These are phyloP conservation scores for Spinibarbus caldwelli DNA, from an alignment of 2,797 vertebrate species.

Conservation along the genomic window DNA sequence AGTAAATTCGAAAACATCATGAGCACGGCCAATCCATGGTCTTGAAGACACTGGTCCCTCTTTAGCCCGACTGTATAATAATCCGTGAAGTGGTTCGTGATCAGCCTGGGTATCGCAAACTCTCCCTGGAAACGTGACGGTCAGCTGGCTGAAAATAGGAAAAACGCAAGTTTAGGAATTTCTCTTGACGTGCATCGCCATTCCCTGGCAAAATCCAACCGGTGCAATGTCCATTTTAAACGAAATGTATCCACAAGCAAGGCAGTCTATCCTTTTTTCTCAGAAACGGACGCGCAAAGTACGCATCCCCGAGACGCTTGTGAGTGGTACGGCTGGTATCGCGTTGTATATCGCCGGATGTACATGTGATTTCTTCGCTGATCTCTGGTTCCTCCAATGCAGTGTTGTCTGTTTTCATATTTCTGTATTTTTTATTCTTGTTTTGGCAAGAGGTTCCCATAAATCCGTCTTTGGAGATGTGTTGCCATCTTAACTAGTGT, in stretches of 20 bases:
- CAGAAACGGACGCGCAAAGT: slow-evolving; percentile 58
- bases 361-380: slow-evolving; percentile 33
- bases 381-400: slow-evolving; percentile 26
- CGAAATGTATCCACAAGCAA: slow-evolving; percentile 66
- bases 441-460: slow-evolving; percentile 10
- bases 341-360: slow-evolving; percentile 63
- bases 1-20: slow-evolving; percentile 80
- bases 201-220: slow-evolving; percentile 26
- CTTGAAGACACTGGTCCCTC: slow-evolving; percentile 57
- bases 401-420: slow-evolving; percentile 18
- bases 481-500: slow-evolving; percentile 58
- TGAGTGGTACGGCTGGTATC: slow-evolving; percentile 73
- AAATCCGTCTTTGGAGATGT: slow-evolving; percentile 39
- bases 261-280: slow-evolving; percentile 70
- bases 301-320: slow-evolving; percentile 65
- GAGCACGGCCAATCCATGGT: slow-evolving; percentile 68
- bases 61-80: slow-evolving; percentile 55
- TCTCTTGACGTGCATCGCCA: slow-evolving; percentile 59
- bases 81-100: slow-evolving; percentile 73
- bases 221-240: slow-evolving; percentile 38
- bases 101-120: slow-evolving; percentile 63
- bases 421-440: neutral
- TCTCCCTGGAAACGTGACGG: slow-evolving; percentile 71
- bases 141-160: slow-evolving; percentile 62
- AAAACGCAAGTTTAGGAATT: slow-evolving; percentile 53